Base-by-base conservation (phyloP, 2,797 vertebrate species). In the Chaetophractus vellerosus region DNA sequence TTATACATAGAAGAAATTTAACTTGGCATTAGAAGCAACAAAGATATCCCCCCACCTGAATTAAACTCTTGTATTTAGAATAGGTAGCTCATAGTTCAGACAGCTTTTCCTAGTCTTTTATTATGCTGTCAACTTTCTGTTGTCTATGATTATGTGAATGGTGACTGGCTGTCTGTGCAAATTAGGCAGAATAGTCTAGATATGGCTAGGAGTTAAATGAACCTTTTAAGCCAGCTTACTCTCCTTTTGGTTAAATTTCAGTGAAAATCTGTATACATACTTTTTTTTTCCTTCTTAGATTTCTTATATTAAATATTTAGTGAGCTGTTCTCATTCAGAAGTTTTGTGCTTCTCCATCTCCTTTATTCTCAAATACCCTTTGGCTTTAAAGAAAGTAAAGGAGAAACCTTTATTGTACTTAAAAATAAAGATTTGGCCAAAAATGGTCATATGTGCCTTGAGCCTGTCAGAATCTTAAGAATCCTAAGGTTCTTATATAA, bases 71-170 rank as follows among this genome's bases (percentile, higher is more conserved):
- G 89, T 52, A 38, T 98, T 98, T 96, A 96, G 91, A 98, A 74
- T 45, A 95, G 88, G 76, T 96, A 96, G 93, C 92, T 96, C 36
- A 69, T 90, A 87, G 87, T 97, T 97, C 82, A 97, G 95, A 95
- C 91, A 96, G 97, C 88, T 91, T 97, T 97, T 98, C 69, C 88
- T 95, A 76, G 87, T 95, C 94, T 97, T 98, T 93, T 98, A 98
- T 98, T 98, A 97, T 92, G 88, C 78, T 97, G 95, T 97, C 96
- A 97, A 38, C 96, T 85, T 98, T 97, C 86, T 98, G 76, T 96
- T 90, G 28, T 96, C 57, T 97, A 82, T 97, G 97, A 98, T 98
- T 98, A 97, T 97, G 93, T 97, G 96, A 97, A 88, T 94, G 97
- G 95, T 97, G 96, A 96, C 96, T 97, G 95, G 45, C 95, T 97